These are phyloP conservation scores for Echinarachnius parma DNA, from an alignment of 53 echinoderm and acorn worm genomes.

Conservation along the genomic window DNA sequence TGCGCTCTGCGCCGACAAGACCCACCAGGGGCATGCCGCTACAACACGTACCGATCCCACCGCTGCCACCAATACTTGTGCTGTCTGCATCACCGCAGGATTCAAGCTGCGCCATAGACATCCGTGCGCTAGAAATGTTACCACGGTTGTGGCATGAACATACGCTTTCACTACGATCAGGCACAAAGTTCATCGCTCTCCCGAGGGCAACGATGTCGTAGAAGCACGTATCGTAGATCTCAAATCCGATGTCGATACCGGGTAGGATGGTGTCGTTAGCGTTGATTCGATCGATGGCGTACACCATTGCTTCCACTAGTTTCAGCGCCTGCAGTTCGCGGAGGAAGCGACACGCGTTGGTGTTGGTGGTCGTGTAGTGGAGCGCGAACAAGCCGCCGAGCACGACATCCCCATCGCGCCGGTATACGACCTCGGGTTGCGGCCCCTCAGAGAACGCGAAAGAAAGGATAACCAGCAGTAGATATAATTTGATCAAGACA, in stretches of 20 bases:
- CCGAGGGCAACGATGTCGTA: slow-evolving; percentile 71
- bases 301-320: slow-evolving; percentile 77
- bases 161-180: slow-evolving; percentile 23
- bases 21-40: slow-evolving; percentile 49
- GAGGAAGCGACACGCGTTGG: slow-evolving; percentile 38
- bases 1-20: slow-evolving; percentile 76
- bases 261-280: slow-evolving; percentile 49
- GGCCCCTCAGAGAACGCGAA: too few relatives aligned
- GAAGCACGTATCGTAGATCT: slow-evolving; percentile 86
- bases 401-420: slow-evolving; percentile 70
- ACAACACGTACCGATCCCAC: slow-evolving; percentile 24
- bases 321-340: slow-evolving; percentile 65
- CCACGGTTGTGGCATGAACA: slow-evolving; percentile 13
- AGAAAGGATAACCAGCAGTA: too few relatives aligned
- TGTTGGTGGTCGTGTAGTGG: slow-evolving; percentile 55
- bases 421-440: slow-evolving; percentile 57
- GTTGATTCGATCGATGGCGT: slow-evolving; percentile 73
- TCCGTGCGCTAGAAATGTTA: background rate
- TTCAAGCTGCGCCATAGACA: background rate
- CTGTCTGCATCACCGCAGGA: background rate
- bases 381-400: slow-evolving; percentile 79
- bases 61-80: slow-evolving; percentile 15
- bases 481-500: too few relatives aligned
- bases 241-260: slow-evolving; percentile 65
- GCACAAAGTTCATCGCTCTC: slow-evolving; percentile 64